A percentile compares a stretch with the other conserved stretches of the same genome.
Evolutionary conservation across 2,888 invertebrate genomes (phyloP).

Genomic region (Pomacea canaliculata): DNA sequence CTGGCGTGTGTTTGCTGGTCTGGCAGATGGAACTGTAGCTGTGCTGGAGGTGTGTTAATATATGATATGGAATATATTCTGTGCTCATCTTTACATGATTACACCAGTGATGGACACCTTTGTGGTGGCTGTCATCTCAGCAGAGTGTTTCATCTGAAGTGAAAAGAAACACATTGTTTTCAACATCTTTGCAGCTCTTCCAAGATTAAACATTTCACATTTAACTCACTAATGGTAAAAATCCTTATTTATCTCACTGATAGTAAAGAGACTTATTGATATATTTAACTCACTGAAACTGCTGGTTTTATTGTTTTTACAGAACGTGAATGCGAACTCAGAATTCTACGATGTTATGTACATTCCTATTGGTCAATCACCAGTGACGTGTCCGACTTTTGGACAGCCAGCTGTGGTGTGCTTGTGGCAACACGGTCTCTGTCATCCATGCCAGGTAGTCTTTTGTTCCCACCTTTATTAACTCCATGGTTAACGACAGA

Average conservation of each 20-base stretch:
- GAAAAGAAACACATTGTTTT: no score
- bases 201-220: no score
- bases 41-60: slow-evolving; percentile 70
- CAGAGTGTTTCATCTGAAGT: no score
- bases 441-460: slow-evolving; percentile 71
- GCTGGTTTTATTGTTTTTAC: background rate
- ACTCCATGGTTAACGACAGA: no score
- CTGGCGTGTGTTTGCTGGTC: slow-evolving; percentile 70
- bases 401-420: slow-evolving; percentile 71
- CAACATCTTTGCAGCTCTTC: no score
- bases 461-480: no score
- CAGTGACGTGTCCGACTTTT: slow-evolving; percentile 70
- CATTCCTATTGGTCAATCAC: slow-evolving; percentile 72
- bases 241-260: no score
- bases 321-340: slow-evolving; percentile 12
- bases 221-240: no score
- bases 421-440: slow-evolving; percentile 71
- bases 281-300: no score
- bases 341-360: slow-evolving; percentile 69
- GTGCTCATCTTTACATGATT: background rate
- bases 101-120: no score
- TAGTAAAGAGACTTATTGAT: no score
- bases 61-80: background rate
- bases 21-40: slow-evolving; percentile 73
- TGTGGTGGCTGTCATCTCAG: no score